Base-by-base conservation (phyloP, 2,797 vertebrate genomes). In the Pangasius larnaudii region DNA sequence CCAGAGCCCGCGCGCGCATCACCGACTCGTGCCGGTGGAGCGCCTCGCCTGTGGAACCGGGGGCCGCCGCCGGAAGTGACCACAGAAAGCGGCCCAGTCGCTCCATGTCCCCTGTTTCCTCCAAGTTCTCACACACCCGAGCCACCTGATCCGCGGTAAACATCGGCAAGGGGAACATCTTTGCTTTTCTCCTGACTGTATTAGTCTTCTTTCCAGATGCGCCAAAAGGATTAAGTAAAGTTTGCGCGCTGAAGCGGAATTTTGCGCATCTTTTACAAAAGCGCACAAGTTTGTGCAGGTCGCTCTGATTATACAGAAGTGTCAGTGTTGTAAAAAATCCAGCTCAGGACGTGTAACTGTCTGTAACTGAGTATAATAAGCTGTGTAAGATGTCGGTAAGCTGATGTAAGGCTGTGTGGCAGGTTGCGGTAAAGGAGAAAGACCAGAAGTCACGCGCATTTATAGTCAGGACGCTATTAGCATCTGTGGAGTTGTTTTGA, bases 61-160 rank as follows among this genome's bases (percentile, higher is more conserved):
- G 95, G 0, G 96, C 94, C 0, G 95, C 95, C 61, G 95, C 96
- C 0, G 96, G 96, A n/a, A 97, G 92, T 0, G 96, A 97, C 96
- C 96, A 97, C 0, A 97, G 94, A 92, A 97, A 97, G 86, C 96
- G 93, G 7, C 95, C 96, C 19, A 97, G 93, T 58, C 96, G 95
- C 94, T 96, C 96, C 30, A 97, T 96, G 87, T 97, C 96, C 42
- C 96, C 96, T 6, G 95, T 97, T 91, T 96, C 96, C 93, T 97
- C 96, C 92, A 97, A 36, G 91, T 96, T 97, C 92, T 97, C 96
- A 79, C 96, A 97, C 51, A 97, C 96, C 0, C 96, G 94, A 22
- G 96, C 96, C 27, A 96, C 96, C 92, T 97, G 96, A 77, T 97
- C 96, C 74, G 96, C 94, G 0, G 96, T 96, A 91, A 97, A 97